Percentiles rank a stretch among this genome's conserved stretches.
Evolutionary conservation across 2,888 invertebrate species (phyloP).

Genomic region (Hirtodrosophila alboralis): DNA sequence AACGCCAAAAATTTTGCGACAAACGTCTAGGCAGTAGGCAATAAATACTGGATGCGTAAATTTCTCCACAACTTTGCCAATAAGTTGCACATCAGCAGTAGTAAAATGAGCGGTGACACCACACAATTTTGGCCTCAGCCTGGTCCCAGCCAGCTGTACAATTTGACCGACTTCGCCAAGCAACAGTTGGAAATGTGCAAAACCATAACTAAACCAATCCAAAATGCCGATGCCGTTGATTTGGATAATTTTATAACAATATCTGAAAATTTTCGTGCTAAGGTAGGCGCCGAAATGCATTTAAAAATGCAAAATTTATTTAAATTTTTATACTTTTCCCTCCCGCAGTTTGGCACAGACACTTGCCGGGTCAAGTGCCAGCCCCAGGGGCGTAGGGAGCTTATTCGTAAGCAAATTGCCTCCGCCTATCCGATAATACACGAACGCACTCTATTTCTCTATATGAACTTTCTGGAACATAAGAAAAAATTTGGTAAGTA

Average conservation of each 20-base stretch:
- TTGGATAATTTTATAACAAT: constrained; percentile 56
- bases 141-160: not conserved
- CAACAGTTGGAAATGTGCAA: constrained; percentile 61
- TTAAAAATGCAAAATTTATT: no score
- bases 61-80: not conserved
- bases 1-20: no score
- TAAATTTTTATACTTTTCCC: no score
- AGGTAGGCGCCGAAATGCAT: constrained; percentile 38
- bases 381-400: constrained; percentile 63
- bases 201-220: constrained; percentile 50
- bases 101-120: not conserved
- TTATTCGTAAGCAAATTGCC: constrained; percentile 81
- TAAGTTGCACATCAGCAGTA: not conserved
- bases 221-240: constrained; percentile 45
- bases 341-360: constrained; percentile 75
- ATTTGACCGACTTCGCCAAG: constrained; percentile 48
- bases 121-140: not conserved
- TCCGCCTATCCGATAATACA: constrained; percentile 89
- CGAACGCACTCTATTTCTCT: constrained; percentile 87
- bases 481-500: constrained; percentile 84
- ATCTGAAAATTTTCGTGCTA: constrained; percentile 71
- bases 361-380: constrained; percentile 80
- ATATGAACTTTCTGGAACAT: constrained; percentile 87
- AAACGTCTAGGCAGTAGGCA: no score
- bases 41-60: not conserved